These are phyloP conservation scores for Cyanoderma ruficeps DNA, from an alignment of 2,113 vertebrate genomes.

Conservation along the genomic window DNA sequence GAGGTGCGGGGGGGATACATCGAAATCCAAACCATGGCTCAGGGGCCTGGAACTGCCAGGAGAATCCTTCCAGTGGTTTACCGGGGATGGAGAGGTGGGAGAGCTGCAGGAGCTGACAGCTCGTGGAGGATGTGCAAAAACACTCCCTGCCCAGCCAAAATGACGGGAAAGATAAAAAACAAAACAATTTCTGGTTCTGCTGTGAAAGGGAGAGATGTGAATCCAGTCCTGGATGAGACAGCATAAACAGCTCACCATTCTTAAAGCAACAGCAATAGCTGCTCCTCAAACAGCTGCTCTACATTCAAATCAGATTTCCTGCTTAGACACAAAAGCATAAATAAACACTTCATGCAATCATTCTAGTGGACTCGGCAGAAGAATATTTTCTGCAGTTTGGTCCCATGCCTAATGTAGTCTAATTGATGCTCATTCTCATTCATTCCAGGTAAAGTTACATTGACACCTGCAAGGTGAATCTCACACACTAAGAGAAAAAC, in stretches of 20 bases:
- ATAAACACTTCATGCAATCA: not conserved
- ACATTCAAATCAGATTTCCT: not conserved
- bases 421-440: not conserved
- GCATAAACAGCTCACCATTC: not conserved
- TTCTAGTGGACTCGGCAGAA: not conserved
- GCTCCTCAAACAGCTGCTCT: not conserved
- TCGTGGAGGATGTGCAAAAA: not conserved
- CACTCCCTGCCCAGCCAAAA: not conserved
- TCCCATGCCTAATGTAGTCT: not conserved
- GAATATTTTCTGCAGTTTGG: not conserved
- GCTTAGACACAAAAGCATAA: not conserved
- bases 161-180: not conserved
- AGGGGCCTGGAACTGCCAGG: not conserved
- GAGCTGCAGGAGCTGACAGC: not conserved
- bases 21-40: rapidly evolving
- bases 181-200: not conserved
- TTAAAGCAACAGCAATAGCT: not conserved
- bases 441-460: not conserved
- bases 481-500: not conserved
- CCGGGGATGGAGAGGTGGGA: not conserved
- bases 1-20: no score
- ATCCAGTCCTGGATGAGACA: not conserved
- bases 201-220: not conserved
- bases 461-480: not conserved
- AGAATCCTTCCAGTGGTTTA: not conserved